A percentile compares a stretch with the other conserved stretches of the same genome.
phyloP scores from a whole-genome alignment of 2,113 vertebrate species.

The Strix aluco region DNA sequence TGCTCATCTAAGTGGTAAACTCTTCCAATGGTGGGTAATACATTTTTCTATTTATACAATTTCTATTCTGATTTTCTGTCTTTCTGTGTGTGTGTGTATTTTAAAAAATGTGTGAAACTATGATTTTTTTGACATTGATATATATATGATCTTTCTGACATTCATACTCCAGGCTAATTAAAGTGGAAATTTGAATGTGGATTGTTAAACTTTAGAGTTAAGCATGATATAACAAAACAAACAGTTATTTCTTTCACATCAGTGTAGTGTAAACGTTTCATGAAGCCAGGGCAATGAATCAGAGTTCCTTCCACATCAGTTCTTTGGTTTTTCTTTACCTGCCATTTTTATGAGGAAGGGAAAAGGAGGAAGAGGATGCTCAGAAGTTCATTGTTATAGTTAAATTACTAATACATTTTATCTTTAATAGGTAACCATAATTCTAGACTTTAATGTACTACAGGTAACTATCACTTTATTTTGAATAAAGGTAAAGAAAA shows the following conservation, averaged over 20 bases:
- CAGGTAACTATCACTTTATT: background rate
- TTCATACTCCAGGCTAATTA: background rate
- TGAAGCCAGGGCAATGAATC: background rate
- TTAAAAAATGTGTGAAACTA: background rate
- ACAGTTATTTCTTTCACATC: background rate
- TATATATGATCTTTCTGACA: background rate
- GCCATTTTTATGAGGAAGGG: background rate
- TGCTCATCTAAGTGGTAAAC: background rate
- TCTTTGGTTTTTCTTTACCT: background rate
- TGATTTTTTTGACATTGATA: too few species aligned
- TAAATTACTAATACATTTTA: background rate
- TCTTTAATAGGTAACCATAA: background rate
- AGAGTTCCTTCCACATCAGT: background rate
- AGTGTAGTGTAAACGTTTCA: background rate
- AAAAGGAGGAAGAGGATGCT: background rate
- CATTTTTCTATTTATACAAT: background rate
- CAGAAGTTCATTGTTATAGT: background rate
- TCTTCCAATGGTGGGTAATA: background rate
- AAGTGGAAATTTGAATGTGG: background rate
- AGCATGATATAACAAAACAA: background rate
- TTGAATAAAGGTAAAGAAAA: background rate
- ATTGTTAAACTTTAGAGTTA: background rate
- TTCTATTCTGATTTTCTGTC: background rate
- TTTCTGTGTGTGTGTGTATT: background rate
- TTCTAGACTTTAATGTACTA: background rate